Evolutionary conservation across 2,113 vertebrate genomes (phyloP).

Genomic region (Bombycilla garrulus): DNA sequence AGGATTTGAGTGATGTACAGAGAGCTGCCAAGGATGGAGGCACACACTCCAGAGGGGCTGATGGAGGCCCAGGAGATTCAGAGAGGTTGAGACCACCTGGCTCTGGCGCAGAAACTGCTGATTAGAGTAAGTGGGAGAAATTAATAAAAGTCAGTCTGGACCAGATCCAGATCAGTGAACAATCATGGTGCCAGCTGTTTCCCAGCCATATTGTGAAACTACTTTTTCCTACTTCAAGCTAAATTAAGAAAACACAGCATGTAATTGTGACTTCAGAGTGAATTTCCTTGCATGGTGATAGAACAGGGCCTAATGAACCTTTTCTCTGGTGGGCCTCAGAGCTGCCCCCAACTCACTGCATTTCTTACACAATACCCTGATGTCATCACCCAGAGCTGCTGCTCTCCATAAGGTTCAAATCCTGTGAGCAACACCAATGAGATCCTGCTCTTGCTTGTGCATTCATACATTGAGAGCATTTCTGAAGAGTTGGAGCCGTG

Average conservation of each 20-base stretch:
- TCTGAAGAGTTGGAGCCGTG: background rate
- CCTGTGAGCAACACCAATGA: accelerated
- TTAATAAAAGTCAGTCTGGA: background rate
- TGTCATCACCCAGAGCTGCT: accelerated
- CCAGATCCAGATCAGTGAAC: background rate
- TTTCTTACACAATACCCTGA: accelerated
- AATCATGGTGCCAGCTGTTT: background rate
- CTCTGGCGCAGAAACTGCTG: background rate
- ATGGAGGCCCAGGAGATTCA: background rate
- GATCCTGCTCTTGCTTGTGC: background rate
- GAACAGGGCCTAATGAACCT: background rate
- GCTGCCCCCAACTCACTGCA: background rate
- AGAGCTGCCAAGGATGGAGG: background rate
- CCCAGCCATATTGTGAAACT: background rate
- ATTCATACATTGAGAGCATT: background rate
- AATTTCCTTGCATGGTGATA: background rate
- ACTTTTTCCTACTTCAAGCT: background rate
- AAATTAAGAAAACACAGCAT: background rate
- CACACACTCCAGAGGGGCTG: accelerated
- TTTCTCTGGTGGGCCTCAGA: background rate
- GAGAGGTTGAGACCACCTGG: background rate
- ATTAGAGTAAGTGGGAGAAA: background rate
- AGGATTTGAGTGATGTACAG: accelerated
- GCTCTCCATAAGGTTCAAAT: background rate
- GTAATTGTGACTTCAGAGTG: background rate